Base-by-base conservation (phyloP, 2,888 invertebrate species). In the Amiota minor region DNA sequence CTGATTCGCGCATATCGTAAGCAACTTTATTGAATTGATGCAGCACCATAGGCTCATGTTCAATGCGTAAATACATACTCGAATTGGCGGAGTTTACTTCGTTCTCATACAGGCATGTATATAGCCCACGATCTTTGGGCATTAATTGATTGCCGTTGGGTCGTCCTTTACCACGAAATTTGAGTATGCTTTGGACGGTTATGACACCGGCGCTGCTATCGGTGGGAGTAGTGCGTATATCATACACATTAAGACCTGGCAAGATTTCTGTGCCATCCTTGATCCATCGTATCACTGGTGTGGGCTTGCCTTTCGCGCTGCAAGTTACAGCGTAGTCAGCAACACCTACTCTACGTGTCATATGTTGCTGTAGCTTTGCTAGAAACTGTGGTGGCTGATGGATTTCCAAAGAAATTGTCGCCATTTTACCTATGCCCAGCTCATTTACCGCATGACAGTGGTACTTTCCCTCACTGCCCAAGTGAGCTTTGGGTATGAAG, bases 371-470 rank as follows among this genome's bases (percentile, higher is more conserved):
- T 59, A 97, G 91, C 84, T 96, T 95, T 72, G 93, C 92, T 79
- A 95, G 92, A 87, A 97, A 95, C 75, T 94, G 94, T 0, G 97
- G 97, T 1, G 96, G 95, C 86, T 97, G 97, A 87, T 96, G 94
- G 0, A 97, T 97, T 86, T 95, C 95, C 45, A 97, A 91, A 23
- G 93, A 93, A 46, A 96, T 96, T 0, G 95, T 94, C 0, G 96
- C 96, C 76, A 94, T 92, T 79, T 96, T 95, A 0, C 97, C 97
- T 75, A 94, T 94, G 1, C 97, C 97, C 79, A 97, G 91, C 89
- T 96, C 96, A 88, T 97, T 97, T 71, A 94, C 94, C 0, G 97
- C 97, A 88, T 97, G 96, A 85, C 97, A 97, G 86, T 95, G 95
- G 90, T 97, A 97, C 18, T 93, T 92, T 0, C 97, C 97, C 89